phyloP scores from a whole-genome alignment of 1,140 invertebrate species.

The Meloidogyne exigua region DNA sequence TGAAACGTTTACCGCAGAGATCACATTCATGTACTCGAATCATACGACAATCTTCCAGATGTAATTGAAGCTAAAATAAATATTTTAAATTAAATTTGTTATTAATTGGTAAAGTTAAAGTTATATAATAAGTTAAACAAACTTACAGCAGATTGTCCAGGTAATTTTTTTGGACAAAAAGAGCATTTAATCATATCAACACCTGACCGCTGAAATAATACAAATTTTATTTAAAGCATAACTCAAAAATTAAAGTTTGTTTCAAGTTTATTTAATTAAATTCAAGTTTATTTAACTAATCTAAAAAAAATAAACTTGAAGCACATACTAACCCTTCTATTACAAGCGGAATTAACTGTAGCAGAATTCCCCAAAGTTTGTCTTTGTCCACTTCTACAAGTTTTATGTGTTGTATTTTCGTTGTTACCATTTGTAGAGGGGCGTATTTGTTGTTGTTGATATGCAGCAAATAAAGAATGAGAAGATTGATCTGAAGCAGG shows the following conservation, averaged over 20 bases:
- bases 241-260: too few relatives aligned
- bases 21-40: slow-evolving; percentile 35
- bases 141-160: background rate
- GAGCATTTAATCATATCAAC: background rate
- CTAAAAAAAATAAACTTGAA: too few relatives aligned
- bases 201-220: background rate
- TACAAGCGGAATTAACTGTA: background rate
- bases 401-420: background rate
- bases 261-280: too few relatives aligned
- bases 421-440: background rate
- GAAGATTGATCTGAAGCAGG: too few relatives aligned
- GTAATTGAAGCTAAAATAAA: slow-evolving; percentile 18
- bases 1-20: slow-evolving; percentile 52
- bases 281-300: too few relatives aligned
- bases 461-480: background rate
- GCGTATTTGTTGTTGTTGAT: background rate
- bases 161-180: background rate
- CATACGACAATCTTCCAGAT: slow-evolving; percentile 39
- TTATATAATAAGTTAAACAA: background rate
- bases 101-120: too few relatives aligned
- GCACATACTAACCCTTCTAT: too few relatives aligned
- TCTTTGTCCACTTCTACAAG: background rate
- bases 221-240: too few relatives aligned
- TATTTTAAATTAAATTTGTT: background rate
- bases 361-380: background rate